Evolutionary conservation across 2,888 invertebrate species (phyloP), one percentile per base, ranked within the genome.

Genomic region (Geotrupes spiniger): DNA sequence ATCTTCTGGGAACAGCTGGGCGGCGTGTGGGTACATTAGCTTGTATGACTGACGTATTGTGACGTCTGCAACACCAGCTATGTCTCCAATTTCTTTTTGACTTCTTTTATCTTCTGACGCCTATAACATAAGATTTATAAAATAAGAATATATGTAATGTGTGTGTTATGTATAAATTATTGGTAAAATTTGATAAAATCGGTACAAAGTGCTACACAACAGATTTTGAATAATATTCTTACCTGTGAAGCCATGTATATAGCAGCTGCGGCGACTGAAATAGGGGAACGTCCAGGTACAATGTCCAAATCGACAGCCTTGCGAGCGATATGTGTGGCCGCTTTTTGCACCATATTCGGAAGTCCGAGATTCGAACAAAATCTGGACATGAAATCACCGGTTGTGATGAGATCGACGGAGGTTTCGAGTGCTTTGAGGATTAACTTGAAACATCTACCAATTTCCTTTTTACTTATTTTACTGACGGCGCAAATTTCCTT

Each of bases 401-500:
- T 98, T 0, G 97, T 99, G 49, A 99, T 98, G 15, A 63, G 53
- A 53, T 63, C 47, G 4, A 99, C 95, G 25, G 92, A 96, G 0
- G 98, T 99, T 71, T 97, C 95, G 42, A 99, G 76, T 0, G 93
- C 95, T 71, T 96, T 96, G 28, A 98, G 76, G 51, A 99, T 99
- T 31, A 98, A 74, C 68, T 98, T 98, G 74, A 99, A 99, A 70
- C 98, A 98, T 57, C 97, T 78, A 0, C 99, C 99, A 50, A 99
- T 99, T 77, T 99, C 99, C 65, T 98, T 96, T 76, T 99, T 99
- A 65, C 97, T 96, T 48, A 99, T 94, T 78, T 94, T 95, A 68
- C 97, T 97, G 41, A 98, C 95, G 0, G 98, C 98, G 73, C 98
- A 99, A 52, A 99, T 98, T 80, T 99, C 99, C 75, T 95, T 99